phyloP scores from a whole-genome alignment of 2,113 vertebrate species.

The Microtus oregoni region DNA sequence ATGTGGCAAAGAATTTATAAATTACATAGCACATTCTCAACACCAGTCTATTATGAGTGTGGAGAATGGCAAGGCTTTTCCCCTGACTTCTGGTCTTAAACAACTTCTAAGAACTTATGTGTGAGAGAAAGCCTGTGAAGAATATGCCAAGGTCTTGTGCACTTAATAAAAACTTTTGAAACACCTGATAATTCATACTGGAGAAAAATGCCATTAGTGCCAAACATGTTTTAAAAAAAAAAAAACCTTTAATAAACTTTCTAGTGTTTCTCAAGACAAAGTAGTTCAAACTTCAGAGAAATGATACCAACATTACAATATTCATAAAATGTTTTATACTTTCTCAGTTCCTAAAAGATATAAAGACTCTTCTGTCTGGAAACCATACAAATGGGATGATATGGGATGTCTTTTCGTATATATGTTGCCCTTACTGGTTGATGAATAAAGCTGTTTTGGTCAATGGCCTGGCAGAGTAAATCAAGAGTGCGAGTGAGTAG shows the following conservation, averaged over 20 bases:
- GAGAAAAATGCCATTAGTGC: not conserved
- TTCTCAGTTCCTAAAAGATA: not conserved
- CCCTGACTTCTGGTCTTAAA: not conserved
- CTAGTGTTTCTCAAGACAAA: not conserved
- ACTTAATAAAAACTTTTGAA: not conserved
- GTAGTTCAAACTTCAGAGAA: not conserved
- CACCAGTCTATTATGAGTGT: not conserved
- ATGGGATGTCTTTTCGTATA: too few species aligned
- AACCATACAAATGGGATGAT: too few species aligned
- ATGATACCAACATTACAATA: not conserved
- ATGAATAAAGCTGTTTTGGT: too few species aligned
- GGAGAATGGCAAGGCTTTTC: not conserved
- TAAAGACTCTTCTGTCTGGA: too few species aligned
- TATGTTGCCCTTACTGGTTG: too few species aligned
- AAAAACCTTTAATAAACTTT: not conserved
- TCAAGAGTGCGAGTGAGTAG: too few species aligned
- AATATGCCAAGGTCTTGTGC: not conserved
- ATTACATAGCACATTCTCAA: not conserved
- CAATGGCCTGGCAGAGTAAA: too few species aligned
- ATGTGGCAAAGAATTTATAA: not conserved
- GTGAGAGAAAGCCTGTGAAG: not conserved
- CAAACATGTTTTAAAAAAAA: not conserved
- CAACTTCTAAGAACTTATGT: not conserved
- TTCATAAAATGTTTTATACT: not conserved
- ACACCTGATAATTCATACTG: not conserved